Evolutionary conservation across 2,113 vertebrate species (phyloP).

Genomic region (Hippopotamus amphibius): DNA sequence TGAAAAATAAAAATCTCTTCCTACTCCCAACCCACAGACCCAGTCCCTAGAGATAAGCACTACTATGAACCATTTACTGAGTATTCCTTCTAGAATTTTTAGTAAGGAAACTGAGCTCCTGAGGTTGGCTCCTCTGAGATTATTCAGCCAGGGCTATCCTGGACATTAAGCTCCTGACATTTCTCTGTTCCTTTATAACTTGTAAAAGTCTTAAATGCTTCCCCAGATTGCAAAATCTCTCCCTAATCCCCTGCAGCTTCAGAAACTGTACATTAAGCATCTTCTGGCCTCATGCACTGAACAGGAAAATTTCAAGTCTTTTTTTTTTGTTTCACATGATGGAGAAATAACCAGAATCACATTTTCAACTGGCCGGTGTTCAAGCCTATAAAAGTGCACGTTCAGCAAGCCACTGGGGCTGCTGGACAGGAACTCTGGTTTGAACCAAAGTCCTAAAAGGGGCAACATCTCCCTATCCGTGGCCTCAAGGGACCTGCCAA

Average conservation of each 20-base stretch:
- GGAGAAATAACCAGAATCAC: not conserved
- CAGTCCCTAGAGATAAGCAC: not conserved
- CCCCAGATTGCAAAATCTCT: not conserved
- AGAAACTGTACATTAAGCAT: not conserved
- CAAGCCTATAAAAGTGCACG: not conserved
- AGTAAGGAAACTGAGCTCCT: not conserved
- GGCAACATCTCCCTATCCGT: not conserved
- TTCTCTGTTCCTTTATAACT: not conserved
- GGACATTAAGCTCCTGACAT: not conserved
- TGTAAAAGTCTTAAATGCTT: not conserved
- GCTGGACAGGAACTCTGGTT: not conserved
- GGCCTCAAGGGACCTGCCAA: not conserved
- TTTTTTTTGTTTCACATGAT: not conserved
- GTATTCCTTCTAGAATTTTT: not conserved
- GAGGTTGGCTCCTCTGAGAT: not conserved
- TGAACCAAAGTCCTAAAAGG: not conserved
- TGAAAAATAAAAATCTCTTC: constrained; percentile 58
- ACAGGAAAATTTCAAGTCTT: not conserved
- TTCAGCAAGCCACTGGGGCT: not conserved
- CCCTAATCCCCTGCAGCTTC: not conserved
- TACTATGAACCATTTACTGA: not conserved
- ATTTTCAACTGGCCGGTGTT: not conserved
- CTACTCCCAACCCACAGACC: not conserved
- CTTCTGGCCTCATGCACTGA: not conserved
- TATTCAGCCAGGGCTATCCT: not conserved